Evolutionary conservation across 2,113 vertebrate genomes (phyloP), one percentile per base, ranked within the genome.

Genomic region (Melanocharis versteri): DNA sequence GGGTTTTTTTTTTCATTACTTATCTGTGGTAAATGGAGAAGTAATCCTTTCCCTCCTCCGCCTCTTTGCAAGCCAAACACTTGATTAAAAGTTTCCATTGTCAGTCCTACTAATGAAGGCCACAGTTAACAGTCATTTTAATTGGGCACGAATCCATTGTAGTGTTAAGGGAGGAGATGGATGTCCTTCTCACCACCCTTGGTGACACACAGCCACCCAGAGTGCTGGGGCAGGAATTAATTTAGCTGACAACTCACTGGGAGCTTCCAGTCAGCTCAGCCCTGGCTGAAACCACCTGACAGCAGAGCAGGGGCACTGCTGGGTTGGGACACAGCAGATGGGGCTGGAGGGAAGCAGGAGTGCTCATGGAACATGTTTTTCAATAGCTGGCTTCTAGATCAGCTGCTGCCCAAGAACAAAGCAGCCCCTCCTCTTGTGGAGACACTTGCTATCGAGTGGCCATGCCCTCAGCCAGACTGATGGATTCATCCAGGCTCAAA

Each of bases 31-130:
- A 93, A 94, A 87, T 84, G 42, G 71, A 92, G 77, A 89, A 58
- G 64, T 42, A 80, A 89, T 77, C 56, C 35, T 72, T 70, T 39
- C 72, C 54, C 86, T 93, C 79, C 83, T 81, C 91, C 0, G 0
- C 68, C 64, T 86, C 71, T 90, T 81, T 0, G 1, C 73, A 71
- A 90, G 72, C 72, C 93, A 93, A 75, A 89, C 1, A 2, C 45
- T 57, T 83, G 54, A 80, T 83, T 93, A 86, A 57, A 92, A 83
- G 75, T 90, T 92, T 88, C 71, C 64, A 47, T 56, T 66, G 68
- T 93, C 64, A 89, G 33, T 40, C 64, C 56, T 35, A 9, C 54
- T 86, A 93, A 92, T 0, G 24, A 92, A 83, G 64, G 42, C 50
- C n/a, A 80, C 33, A 54, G 76, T 66, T 95, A 83, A 83, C 9